A percentile compares a stretch with the other conserved stretches of the same genome.
Evolutionary conservation across 2,888 invertebrate species (phyloP).

Genomic region (Molorchus minor): DNA sequence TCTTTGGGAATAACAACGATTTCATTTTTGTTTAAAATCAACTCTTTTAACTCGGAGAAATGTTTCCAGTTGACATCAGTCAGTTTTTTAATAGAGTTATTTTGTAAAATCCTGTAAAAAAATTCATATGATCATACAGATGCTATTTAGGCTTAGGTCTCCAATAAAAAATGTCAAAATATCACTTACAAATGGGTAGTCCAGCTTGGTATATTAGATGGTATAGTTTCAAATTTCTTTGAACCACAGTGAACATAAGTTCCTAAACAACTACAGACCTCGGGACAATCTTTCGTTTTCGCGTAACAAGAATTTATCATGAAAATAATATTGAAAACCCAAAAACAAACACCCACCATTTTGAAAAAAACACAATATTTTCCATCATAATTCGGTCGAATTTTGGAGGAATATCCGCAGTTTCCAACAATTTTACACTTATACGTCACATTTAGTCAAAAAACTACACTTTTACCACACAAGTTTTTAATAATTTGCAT

Average conservation of each 20-base stretch:
- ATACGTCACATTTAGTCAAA: conserved; percentile 38
- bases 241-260: conserved; percentile 80
- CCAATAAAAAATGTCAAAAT: conserved; percentile 44
- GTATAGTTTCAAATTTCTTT: conserved; percentile 74
- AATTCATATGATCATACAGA: conserved; percentile 26
- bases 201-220: conserved; percentile 78
- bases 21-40: conserved; percentile 84
- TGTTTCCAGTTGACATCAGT: conserved; percentile 78
- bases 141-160: conserved; percentile 43
- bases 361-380: conserved; percentile 59
- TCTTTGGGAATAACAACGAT: conserved; percentile 76
- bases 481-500: conserved; percentile 26
- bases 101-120: conserved; percentile 71
- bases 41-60: conserved; percentile 74
- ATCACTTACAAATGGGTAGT: conserved; percentile 77
- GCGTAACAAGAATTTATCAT: conserved; percentile 43
- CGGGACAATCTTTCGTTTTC: conserved; percentile 68
- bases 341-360: conserved; percentile 63
- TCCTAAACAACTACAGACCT: conserved; percentile 76
- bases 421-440: conserved; percentile 34
- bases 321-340: conserved; percentile 47
- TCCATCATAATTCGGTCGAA: conserved; percentile 55
- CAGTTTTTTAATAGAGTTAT: conserved; percentile 77
- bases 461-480: conserved; percentile 29
- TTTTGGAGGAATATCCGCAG: conserved; percentile 39